Percentiles rank a stretch among this genome's conserved stretches.
Evolutionary conservation across 2,113 vertebrate species (phyloP).

Genomic region (Scytalopus superciliaris): DNA sequence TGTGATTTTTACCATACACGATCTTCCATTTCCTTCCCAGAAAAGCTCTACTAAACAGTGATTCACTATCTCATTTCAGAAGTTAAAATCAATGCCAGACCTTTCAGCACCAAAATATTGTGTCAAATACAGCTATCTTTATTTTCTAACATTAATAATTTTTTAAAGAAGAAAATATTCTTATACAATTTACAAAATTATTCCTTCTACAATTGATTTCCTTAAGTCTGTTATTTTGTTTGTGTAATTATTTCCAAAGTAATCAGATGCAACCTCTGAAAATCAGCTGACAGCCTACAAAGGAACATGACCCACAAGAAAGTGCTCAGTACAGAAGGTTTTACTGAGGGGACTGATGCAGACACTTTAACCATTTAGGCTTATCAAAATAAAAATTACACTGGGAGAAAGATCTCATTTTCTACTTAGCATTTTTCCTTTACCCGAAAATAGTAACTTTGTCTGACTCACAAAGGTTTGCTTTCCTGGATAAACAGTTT

Average conservation of each 20-base stretch:
- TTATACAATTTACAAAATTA: neutral
- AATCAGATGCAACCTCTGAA: neutral
- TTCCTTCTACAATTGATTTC: neutral
- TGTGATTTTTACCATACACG: neutral
- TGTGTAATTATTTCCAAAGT: neutral
- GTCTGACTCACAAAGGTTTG: neutral
- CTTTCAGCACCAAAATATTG: neutral
- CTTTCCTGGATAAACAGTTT: neutral
- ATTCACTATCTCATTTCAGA: neutral
- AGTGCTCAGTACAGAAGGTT: neutral
- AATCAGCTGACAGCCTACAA: neutral
- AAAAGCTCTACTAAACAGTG: neutral
- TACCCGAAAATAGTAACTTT: neutral
- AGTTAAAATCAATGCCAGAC: neutral
- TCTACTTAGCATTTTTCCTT: neutral
- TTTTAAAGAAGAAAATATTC: neutral
- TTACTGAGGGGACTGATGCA: neutral
- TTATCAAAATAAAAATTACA: neutral
- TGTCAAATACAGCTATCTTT: neutral
- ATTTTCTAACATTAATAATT: neutral
- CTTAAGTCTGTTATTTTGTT: neutral
- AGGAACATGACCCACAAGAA: neutral
- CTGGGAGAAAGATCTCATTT: neutral
- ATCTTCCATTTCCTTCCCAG: neutral
- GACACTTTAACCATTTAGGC: neutral